Conservation (phyloP, 2,888 invertebrate species). For the Stomorhina lunata region DNA sequence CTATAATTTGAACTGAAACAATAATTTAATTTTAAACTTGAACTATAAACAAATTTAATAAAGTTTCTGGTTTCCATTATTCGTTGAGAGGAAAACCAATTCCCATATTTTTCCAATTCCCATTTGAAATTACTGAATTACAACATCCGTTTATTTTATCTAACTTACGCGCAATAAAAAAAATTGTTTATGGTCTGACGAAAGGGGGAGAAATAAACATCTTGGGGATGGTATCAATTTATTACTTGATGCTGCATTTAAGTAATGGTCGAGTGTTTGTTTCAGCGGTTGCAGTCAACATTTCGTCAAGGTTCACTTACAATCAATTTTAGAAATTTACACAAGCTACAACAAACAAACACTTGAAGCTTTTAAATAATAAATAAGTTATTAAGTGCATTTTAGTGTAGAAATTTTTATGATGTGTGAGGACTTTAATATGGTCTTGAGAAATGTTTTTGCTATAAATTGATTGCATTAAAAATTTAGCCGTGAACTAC, state of each 20-base stretch:
- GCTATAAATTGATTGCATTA: too few relatives aligned
- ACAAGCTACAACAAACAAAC: neutral
- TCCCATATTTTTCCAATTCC: slow-evolving; percentile 21
- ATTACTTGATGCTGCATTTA: neutral
- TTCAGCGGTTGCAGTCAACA: neutral
- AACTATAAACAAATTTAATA: too few relatives aligned
- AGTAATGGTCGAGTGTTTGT: neutral
- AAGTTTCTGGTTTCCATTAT: too few relatives aligned
- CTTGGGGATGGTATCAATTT: slow-evolving; percentile 39
- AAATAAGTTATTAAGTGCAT: slow-evolving; percentile 12
- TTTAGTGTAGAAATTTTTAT: slow-evolving; percentile 10
- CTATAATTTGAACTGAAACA: too few relatives aligned
- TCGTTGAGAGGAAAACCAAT: slow-evolving; percentile 7
- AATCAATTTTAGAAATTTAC: slow-evolving; percentile 44
- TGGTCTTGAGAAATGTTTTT: too few relatives aligned
- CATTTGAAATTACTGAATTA: slow-evolving; percentile 42
- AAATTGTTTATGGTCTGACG: neutral
- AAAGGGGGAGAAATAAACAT: neutral
- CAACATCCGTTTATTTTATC: slow-evolving; percentile 57
- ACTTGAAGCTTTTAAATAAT: slow-evolving; percentile 38
- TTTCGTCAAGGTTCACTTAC: slow-evolving; percentile 31
- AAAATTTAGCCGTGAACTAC: too few relatives aligned
- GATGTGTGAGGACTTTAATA: too few relatives aligned
- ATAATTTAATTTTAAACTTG: too few relatives aligned
- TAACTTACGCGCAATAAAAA: neutral